Base-by-base conservation (phyloP, 2,888 invertebrate species). In the Cephus pulcher region DNA sequence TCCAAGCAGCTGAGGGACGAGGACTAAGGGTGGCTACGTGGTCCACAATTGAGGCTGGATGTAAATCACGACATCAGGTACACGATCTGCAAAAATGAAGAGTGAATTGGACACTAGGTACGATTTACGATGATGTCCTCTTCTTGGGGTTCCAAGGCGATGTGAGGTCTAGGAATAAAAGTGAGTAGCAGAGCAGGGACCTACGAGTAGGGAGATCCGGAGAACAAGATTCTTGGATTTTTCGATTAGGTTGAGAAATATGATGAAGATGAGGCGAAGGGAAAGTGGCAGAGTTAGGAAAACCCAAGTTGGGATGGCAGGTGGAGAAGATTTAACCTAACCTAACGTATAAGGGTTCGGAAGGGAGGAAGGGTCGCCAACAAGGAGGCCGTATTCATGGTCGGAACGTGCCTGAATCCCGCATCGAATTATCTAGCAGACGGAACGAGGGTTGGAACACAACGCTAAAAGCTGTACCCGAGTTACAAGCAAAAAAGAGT, bases 331-430 rank as follows among this genome's bases (percentile, higher is more conserved):
- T 56, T 23, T 23, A 56, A 56, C 56, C 23, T 40, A 15, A 40
- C 40, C 37, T 40, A 15, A 40, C 4, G 6, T 23, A 56, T 23
- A 56, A 56, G 23, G 56, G 23, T 56, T 56, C 6, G 56, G 9
- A 56, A 56, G 23, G 32, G 32, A 71, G 12, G 9, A 2, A 12
- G 12, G 32, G 32, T 15, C 71, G 32, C 32, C 9, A 71, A 32
- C 71, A 71, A 71, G 71, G 6, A 3, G 71, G 33, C 9, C 32
- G 71, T 71, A 71, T 71, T 71, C 71, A 71, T 71, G 71, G 33
- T 12, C 71, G 71, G 33, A 71, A 71, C 71, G 71, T 71, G 71
- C 32, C 32, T 32, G 32, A 34, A 71, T 32, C n/a, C 71, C 32
- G 32, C 32, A 34, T 32, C 32, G 32, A 71, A 32, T 71, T 71